Evolutionary conservation across 2,888 invertebrate genomes (phyloP).

Genomic region (Smittia aterrima): DNA sequence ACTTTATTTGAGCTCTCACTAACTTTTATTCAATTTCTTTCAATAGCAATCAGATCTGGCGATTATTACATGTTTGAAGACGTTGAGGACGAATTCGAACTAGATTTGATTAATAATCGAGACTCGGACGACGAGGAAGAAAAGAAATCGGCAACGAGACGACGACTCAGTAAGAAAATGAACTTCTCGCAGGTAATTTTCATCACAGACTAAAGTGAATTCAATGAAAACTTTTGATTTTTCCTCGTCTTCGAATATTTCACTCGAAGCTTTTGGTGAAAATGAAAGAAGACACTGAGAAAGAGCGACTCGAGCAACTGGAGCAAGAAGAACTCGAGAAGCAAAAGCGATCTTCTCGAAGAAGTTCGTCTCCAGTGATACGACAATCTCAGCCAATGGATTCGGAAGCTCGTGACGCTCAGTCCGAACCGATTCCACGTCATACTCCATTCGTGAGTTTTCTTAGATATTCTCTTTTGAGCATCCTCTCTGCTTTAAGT

Average conservation of each 20-base stretch:
- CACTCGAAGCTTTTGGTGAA: constrained; percentile 13
- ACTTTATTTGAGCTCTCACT: not conserved
- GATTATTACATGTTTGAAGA: constrained; percentile 99
- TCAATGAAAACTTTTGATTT: not conserved
- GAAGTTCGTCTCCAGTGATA: constrained; percentile 35
- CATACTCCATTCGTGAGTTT: constrained; percentile 33
- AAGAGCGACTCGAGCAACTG: constrained; percentile 34
- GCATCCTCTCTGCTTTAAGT: not conserved
- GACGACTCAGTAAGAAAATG: constrained; percentile 54
- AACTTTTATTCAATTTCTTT: not conserved
- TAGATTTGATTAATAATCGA: constrained; percentile 62
- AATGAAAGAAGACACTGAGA: constrained; percentile 39
- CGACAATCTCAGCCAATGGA: constrained; percentile 16
- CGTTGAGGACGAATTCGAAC: constrained; percentile 74
- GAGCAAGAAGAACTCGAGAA: constrained; percentile 37
- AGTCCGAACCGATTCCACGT: constrained; percentile 35
- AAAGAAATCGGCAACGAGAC: constrained; percentile 44
- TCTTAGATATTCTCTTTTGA: not conserved
- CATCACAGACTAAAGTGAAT: not conserved
- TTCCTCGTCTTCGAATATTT: not conserved
- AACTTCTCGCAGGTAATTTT: constrained; percentile 57
- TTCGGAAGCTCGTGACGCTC: constrained; percentile 5
- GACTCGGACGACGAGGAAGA: constrained; percentile 61
- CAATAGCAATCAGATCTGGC: constrained; percentile 90
- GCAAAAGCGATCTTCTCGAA: constrained; percentile 19